phyloP scores from a whole-genome alignment of 2,113 vertebrate genomes.

The Erpornis zantholeuca region DNA sequence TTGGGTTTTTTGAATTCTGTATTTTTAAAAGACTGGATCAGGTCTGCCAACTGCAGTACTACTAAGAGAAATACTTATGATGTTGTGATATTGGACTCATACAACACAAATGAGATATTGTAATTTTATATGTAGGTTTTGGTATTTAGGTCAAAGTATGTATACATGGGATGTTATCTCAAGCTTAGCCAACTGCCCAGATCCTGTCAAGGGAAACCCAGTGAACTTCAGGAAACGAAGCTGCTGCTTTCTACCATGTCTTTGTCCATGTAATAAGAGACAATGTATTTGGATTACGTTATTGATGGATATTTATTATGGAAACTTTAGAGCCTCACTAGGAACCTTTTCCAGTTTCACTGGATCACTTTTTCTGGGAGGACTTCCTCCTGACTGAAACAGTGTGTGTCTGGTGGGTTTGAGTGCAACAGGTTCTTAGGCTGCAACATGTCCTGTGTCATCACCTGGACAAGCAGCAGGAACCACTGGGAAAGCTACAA shows the following conservation, averaged over 20 bases:
- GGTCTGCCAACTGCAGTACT: neutral
- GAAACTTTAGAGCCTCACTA: neutral
- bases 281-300: neutral
- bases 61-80: neutral
- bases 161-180: neutral
- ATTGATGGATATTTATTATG: neutral
- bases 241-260: neutral
- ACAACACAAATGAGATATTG: neutral
- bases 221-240: neutral
- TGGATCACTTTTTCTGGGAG: neutral
- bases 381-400: neutral
- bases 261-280: neutral
- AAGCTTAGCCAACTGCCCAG: neutral
- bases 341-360: neutral
- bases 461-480: neutral
- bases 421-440: neutral
- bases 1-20: fast-evolving
- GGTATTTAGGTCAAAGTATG: neutral
- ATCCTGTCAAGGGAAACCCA: neutral
- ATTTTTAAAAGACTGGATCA: neutral
- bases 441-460: fast-evolving
- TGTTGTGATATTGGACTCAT: neutral
- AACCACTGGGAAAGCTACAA: neutral
- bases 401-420: neutral
- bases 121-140: neutral